Evolutionary conservation across 2,113 vertebrate genomes (phyloP).

Genomic region (Brienomyrus longianalis): DNA sequence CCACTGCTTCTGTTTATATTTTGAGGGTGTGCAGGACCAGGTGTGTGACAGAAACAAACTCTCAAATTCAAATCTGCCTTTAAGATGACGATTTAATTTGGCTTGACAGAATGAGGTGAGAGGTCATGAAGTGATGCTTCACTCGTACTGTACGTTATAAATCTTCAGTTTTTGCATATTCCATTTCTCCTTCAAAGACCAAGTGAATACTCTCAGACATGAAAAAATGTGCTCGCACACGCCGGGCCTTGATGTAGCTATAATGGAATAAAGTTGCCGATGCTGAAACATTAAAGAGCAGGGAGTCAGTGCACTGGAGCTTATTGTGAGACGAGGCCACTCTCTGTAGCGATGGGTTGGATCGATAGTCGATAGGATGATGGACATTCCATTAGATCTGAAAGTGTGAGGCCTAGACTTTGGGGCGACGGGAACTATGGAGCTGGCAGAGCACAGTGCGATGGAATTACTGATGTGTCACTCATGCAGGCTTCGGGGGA

Average conservation of each 20-base stretch:
- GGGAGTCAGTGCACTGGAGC: neutral
- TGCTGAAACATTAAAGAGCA: neutral
- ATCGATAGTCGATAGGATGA: neutral
- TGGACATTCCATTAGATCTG: neutral
- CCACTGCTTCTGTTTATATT: neutral
- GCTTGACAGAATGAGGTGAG: neutral
- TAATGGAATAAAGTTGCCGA: neutral
- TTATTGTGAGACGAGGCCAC: neutral
- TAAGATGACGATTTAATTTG: neutral
- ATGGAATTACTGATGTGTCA: neutral
- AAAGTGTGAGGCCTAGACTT: neutral
- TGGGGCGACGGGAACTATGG: neutral
- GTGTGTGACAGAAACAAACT: neutral
- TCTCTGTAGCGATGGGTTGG: neutral
- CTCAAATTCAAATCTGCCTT: neutral
- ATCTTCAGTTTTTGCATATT: neutral
- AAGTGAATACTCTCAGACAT: neutral
- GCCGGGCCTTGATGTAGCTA: neutral
- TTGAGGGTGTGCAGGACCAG: neutral
- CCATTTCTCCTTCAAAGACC: neutral
- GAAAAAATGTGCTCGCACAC: neutral
- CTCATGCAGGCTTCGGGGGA: neutral
- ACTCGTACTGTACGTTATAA: neutral
- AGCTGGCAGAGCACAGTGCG: neutral
- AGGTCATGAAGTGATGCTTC: neutral